Conservation (phyloP, 2,888 invertebrate genomes). For the Morpho helenor region DNA sequence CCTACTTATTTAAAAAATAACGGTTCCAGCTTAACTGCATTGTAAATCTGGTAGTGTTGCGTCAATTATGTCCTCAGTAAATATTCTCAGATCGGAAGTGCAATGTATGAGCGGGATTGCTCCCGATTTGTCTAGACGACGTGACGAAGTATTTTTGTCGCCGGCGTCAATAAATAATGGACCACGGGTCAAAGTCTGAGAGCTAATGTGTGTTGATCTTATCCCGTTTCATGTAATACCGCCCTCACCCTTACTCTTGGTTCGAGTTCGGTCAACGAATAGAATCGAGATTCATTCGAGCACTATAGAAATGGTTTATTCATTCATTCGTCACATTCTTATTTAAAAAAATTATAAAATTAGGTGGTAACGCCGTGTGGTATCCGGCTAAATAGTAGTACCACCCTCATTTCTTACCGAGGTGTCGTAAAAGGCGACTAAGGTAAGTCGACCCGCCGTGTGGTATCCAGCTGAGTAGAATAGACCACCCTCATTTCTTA, state of each 20-base stretch:
- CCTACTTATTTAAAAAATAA: neutral
- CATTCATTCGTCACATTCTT: too few relatives aligned
- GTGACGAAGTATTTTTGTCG: constrained; percentile 65
- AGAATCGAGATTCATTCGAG: constrained; percentile 2
- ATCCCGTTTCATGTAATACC: constrained; percentile 49
- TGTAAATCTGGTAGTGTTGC: neutral
- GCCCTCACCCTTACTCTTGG: constrained; percentile 11
- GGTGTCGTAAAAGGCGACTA: too few relatives aligned
- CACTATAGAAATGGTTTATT: too few relatives aligned
- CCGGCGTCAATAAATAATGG: constrained; percentile 66
- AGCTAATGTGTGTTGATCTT: constrained; percentile 72
- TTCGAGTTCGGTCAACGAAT: too few relatives aligned
- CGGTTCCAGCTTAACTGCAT: neutral
- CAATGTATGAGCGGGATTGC: constrained; percentile 18
- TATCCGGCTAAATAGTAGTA: too few relatives aligned
- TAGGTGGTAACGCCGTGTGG: too few relatives aligned
- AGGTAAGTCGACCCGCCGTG: too few relatives aligned
- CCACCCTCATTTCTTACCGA: too few relatives aligned
- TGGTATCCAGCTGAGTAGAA: too few relatives aligned
- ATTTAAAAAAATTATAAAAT: too few relatives aligned
- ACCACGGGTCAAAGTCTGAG: constrained; percentile 55
- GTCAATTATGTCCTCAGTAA: constrained; percentile 12
- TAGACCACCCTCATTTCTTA: too few relatives aligned
- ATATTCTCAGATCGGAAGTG: constrained; percentile 12
- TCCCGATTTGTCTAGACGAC: constrained; percentile 27